phyloP scores from a whole-genome alignment of 1,140 invertebrate species.

The Papilio polyxenes region DNA sequence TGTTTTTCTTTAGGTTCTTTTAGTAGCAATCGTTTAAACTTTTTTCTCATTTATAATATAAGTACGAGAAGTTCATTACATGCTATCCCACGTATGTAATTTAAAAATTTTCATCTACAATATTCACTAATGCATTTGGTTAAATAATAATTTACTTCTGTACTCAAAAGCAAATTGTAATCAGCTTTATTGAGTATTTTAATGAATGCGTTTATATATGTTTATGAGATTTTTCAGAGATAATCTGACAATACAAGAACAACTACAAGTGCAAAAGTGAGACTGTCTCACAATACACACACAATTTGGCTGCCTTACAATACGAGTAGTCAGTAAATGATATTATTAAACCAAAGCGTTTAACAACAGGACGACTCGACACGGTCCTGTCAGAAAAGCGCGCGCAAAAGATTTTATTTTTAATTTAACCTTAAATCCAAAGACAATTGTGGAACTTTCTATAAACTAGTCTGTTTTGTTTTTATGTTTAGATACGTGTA shows the following conservation, averaged over 20 bases:
- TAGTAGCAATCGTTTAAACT: not conserved
- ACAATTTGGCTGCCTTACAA: conserved; percentile 32
- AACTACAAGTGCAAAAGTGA: conserved; percentile 15
- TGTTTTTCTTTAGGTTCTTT: too few species aligned
- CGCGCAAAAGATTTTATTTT: conserved; percentile 43
- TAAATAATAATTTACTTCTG: not conserved
- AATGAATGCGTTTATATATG: not conserved
- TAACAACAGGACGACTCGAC: conserved; percentile 62
- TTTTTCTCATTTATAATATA: not conserved
- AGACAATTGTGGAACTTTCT: conserved; percentile 56
- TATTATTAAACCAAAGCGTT: conserved; percentile 66
- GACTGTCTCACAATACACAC: conserved; percentile 9
- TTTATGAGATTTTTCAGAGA: conserved; percentile 7
- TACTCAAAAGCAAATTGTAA: not conserved
- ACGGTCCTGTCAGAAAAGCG: conserved; percentile 47
- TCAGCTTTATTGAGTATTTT: not conserved
- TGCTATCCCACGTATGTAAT: not conserved
- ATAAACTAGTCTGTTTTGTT: conserved; percentile 36
- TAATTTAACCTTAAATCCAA: conserved; percentile 28
- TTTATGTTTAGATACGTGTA: conserved; percentile 54
- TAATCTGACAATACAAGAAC: conserved; percentile 2
- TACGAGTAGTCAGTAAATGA: conserved; percentile 48
- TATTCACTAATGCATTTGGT: not conserved
- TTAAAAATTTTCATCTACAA: not conserved
- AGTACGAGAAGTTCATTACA: not conserved